These are phyloP conservation scores for Pocillopora meandrina DNA, from an alignment of 92 coral and sea anemone genomes.

Conservation along the genomic window DNA sequence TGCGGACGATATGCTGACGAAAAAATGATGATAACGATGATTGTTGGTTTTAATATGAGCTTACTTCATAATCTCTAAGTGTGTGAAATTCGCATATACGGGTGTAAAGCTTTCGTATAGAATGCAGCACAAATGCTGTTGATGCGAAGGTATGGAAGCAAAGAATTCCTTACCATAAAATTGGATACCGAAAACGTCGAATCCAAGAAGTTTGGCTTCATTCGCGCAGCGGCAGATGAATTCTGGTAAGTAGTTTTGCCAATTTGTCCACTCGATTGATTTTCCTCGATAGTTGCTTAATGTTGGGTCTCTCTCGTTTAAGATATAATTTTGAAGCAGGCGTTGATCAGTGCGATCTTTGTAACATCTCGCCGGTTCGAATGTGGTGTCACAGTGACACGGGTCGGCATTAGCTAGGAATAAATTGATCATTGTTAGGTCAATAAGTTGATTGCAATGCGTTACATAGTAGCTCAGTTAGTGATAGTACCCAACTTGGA, in stretches of 20 bases:
- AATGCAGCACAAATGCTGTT: too few relatives aligned
- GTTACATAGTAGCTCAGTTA: too few relatives aligned
- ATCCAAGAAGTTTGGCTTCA: slow-evolving; percentile 66
- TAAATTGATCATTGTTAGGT: too few relatives aligned
- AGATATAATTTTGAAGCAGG: slow-evolving; percentile 59
- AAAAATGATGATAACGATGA: too few relatives aligned
- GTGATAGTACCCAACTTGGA: too few relatives aligned
- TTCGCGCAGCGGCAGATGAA: slow-evolving; percentile 80
- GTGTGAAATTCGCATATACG: too few relatives aligned
- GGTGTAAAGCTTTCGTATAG: too few relatives aligned
- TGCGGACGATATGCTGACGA: too few relatives aligned
- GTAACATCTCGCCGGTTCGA: neutral
- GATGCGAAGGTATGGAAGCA: too few relatives aligned
- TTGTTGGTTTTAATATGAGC: too few relatives aligned
- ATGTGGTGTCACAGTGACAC: neutral
- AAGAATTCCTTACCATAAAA: slow-evolving; percentile 24
- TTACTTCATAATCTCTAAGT: too few relatives aligned
- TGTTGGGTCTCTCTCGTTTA: slow-evolving; percentile 62
- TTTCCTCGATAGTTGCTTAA: slow-evolving; percentile 34
- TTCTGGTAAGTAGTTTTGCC: slow-evolving; percentile 58
- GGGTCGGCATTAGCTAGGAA: neutral
- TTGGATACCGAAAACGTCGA: slow-evolving; percentile 60
- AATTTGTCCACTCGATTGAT: slow-evolving; percentile 64
- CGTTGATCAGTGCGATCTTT: slow-evolving; percentile 24
- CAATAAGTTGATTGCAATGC: too few relatives aligned